Evolutionary conservation across 2,888 invertebrate species (phyloP), one percentile per base, ranked within the genome.

Genomic region (Nomada ferruginata): DNA sequence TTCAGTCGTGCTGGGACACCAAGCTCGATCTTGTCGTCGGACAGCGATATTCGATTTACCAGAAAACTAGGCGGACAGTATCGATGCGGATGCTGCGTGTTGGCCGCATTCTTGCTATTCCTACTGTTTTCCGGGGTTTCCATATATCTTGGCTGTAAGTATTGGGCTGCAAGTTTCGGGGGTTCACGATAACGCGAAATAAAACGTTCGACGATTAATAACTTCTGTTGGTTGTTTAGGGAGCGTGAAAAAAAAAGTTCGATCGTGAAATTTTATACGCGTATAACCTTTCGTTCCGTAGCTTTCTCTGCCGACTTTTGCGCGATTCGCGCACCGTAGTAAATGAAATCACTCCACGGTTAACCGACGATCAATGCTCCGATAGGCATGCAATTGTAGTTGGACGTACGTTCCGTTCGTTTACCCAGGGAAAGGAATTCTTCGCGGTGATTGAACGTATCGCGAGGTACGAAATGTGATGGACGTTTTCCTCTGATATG

Each of bases 11-110:
- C 94, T 7, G 94, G 94, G 53, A 95, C 95, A 0, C 96, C 97
- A 55, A 97, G 97, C 93, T 97, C 97, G 52, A 97, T 97, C 78
- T 94, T 97, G 90, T 97, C 97, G 0, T 97, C 97, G 87, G 97
- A 97, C 95, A 98, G 97, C 90, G 97, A 98, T 94, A 98, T 98
- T 93, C 95, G 97, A 87, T 98, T 98, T 94, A 98, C 98, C 20
- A 95, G 97, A 72, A 98, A 97, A 94, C 95, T 97, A 87, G 97
- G 97, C 86, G 96, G 97, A 74, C 97, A 97, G 87, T 97, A 97
- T 93, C 96, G 97, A 91, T 97, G 97, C 90, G 98, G 98, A 90
- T 98, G 98, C 94, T 98, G 97, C 90, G 96, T 98, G 77, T 95
- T 98, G 79, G 97, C 98, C 50, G 97, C 97, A 23, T 96, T 98